A percentile compares a stretch with the other conserved stretches of the same genome.
Conservation (phyloP, 2,797 vertebrate genomes). For the Pampus argenteus region DNA sequence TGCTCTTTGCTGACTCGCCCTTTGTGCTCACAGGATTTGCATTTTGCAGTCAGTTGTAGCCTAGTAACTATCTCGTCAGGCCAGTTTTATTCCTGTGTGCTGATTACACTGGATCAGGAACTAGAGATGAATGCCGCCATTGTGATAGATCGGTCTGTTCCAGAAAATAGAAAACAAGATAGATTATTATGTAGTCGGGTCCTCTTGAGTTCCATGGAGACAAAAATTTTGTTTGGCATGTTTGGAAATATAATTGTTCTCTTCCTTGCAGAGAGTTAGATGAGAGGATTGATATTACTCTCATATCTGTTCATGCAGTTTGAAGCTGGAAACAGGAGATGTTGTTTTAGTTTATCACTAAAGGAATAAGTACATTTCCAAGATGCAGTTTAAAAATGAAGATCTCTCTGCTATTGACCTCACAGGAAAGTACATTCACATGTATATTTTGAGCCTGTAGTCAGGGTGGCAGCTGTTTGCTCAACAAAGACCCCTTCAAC, state of each 20-base stretch:
- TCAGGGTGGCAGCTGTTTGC: slow-evolving; percentile 3
- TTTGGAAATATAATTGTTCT: neutral
- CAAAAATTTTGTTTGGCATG: neutral
- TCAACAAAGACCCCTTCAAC: slow-evolving; percentile 5
- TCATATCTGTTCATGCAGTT: neutral
- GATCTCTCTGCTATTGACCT: neutral
- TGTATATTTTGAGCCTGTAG: neutral
- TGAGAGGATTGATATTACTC: too few species aligned
- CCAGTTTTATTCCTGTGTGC: slow-evolving; percentile 60
- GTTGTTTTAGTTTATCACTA: neutral
- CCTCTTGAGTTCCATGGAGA: neutral
- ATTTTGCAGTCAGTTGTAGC: slow-evolving; percentile 50
- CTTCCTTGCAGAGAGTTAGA: too few species aligned
- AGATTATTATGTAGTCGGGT: neutral
- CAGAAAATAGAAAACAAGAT: slow-evolving; percentile 32
- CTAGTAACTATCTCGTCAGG: slow-evolving; percentile 38
- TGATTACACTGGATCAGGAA: slow-evolving; percentile 30
- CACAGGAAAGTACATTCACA: neutral
- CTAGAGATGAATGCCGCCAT: slow-evolving; percentile 41
- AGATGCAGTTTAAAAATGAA: neutral
- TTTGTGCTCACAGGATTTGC: slow-evolving; percentile 63
- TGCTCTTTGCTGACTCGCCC: slow-evolving; percentile 66
- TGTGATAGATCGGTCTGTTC: slow-evolving; percentile 33
- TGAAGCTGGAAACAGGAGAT: neutral
- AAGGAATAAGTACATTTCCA: neutral